phyloP scores from a whole-genome alignment of 2,888 invertebrate species.

The Tigriopus californicus region DNA sequence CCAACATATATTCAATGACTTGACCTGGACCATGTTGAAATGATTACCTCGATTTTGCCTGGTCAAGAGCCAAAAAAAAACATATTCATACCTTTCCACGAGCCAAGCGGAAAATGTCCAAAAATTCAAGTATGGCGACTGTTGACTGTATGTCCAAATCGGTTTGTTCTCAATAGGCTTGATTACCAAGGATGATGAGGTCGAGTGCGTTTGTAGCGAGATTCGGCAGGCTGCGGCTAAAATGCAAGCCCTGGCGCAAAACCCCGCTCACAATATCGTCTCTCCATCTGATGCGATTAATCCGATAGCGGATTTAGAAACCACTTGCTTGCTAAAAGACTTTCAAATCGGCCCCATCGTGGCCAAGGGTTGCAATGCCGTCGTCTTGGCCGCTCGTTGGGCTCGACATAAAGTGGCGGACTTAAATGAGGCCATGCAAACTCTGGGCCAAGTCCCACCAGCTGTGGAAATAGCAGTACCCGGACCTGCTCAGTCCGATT shows the following conservation, averaged over 20 bases:
- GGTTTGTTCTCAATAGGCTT: slow-evolving; percentile 32
- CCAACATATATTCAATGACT: too few species aligned
- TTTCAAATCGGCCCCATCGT: slow-evolving; percentile 48
- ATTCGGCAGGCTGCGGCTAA: slow-evolving; percentile 31
- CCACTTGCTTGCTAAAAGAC: slow-evolving; percentile 32
- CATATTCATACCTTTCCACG: too few species aligned
- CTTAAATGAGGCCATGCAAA: background rate
- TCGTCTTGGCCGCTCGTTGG: slow-evolving; percentile 49
- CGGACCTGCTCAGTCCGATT: too few species aligned
- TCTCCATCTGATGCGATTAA: background rate
- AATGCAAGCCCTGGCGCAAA: slow-evolving; percentile 6
- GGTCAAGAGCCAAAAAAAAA: too few species aligned
- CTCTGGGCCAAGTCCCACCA: background rate
- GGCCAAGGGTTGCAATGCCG: slow-evolving; percentile 61
- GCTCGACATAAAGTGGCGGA: slow-evolving; percentile 22
- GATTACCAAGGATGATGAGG: slow-evolving; percentile 52
- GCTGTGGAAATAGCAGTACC: background rate
- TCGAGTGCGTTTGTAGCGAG: slow-evolving; percentile 57
- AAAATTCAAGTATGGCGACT: too few species aligned
- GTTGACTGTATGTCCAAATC: too few species aligned
- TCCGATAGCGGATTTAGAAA: slow-evolving; percentile 22
- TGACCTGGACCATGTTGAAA: too few species aligned
- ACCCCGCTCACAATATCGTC: background rate
- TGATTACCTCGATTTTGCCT: too few species aligned
- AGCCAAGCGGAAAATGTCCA: too few species aligned